Conservation (phyloP, 1,140 invertebrate species). For the Cydia amplana region DNA sequence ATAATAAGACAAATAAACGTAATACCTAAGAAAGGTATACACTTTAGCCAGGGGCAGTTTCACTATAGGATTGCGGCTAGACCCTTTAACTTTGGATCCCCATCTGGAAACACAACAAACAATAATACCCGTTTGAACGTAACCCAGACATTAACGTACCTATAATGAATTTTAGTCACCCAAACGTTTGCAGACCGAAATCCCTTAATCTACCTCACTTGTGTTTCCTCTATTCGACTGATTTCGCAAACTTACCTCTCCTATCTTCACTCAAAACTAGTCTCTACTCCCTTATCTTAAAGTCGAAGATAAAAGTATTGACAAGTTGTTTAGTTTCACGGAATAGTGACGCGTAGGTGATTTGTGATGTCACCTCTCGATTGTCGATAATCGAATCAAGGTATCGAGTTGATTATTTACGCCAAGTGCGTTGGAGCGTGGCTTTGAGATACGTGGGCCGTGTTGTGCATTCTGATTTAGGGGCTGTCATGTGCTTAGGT, state of each 20-base stretch:
- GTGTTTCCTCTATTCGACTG: conserved; percentile 43
- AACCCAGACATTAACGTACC: neutral
- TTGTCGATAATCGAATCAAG: conserved; percentile 47
- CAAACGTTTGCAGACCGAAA: conserved; percentile 44
- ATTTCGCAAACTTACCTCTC: conserved; percentile 41
- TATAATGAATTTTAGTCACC: conserved; percentile 39
- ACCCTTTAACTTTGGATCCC: neutral
- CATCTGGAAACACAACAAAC: neutral
- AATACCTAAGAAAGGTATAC: too few relatives aligned
- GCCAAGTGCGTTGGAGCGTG: conserved; percentile 39
- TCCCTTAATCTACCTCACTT: conserved; percentile 52
- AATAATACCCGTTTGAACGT: neutral
- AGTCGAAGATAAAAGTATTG: conserved; percentile 10
- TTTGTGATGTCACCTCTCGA: conserved; percentile 46
- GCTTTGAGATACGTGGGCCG: conserved; percentile 34
- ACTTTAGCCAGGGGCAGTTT: too few relatives aligned
- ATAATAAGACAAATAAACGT: too few relatives aligned
- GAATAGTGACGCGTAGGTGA: conserved; percentile 43
- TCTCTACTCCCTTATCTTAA: conserved; percentile 28
- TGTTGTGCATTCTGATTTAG: conserved; percentile 11
- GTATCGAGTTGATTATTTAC: conserved; percentile 43
- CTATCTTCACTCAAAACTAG: conserved; percentile 32
- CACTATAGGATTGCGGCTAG: too few relatives aligned
- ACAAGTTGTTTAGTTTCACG: conserved; percentile 36
- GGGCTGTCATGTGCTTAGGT: neutral